Conservation (phyloP, 2,888 invertebrate genomes). For the Hydrotaea cyrtoneurina region DNA sequence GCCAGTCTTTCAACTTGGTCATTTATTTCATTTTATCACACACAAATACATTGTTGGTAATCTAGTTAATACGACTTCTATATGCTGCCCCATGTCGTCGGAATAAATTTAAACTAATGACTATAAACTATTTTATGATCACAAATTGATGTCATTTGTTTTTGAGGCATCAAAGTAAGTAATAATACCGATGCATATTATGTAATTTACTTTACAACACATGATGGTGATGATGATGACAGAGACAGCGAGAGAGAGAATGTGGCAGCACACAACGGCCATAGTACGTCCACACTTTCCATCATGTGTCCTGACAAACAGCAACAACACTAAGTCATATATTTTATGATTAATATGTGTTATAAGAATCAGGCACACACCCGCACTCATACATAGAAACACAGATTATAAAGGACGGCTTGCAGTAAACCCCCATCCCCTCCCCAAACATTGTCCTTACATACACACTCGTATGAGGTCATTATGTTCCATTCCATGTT, state of each 20-base stretch:
- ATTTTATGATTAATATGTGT: conserved; percentile 14
- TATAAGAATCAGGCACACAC: not conserved
- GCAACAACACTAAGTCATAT: not conserved
- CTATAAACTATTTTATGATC: conserved; percentile 18
- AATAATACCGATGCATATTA: not conserved
- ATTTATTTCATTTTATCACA: too few relatives aligned
- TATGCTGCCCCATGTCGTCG: too few relatives aligned
- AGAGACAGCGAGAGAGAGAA: not conserved
- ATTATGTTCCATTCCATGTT: too few relatives aligned
- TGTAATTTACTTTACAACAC: conserved; percentile 3
- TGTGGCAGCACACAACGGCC: not conserved
- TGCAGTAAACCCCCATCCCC: too few relatives aligned
- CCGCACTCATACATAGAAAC: not conserved
- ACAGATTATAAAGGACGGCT: too few relatives aligned
- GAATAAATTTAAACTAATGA: conserved; percentile 24
- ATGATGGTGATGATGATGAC: not conserved
- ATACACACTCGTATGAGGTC: too few relatives aligned
- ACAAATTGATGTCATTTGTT: conserved; percentile 25
- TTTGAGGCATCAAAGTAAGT: not conserved
- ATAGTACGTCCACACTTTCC: not conserved
- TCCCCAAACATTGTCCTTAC: too few relatives aligned
- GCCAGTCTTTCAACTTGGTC: too few relatives aligned
- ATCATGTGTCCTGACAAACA: not conserved
- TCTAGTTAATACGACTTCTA: too few relatives aligned
- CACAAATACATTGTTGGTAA: too few relatives aligned